These are phyloP conservation scores for Nautilus pompilius DNA, from an alignment of 1,140 invertebrate genomes.

Conservation along the genomic window DNA sequence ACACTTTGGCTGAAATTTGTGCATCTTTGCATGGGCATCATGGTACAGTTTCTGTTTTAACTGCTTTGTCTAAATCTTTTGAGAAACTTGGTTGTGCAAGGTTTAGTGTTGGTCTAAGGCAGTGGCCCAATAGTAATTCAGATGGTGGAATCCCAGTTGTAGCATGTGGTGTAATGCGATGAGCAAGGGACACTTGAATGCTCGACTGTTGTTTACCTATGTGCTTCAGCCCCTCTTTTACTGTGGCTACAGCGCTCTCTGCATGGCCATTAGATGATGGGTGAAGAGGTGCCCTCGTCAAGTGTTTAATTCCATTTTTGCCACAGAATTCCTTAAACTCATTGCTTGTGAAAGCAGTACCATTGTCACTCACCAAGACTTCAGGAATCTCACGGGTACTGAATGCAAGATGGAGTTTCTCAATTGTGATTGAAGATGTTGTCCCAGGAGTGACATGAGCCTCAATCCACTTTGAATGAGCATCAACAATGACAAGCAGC, in stretches of 20 bases:
- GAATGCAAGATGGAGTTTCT: background rate
- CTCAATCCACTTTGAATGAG: slow-evolving; percentile 15
- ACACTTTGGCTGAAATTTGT: too few species aligned
- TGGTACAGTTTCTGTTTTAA: too few species aligned
- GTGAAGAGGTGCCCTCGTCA: slow-evolving; percentile 23
- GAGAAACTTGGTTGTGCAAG: too few species aligned
- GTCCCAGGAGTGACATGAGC: slow-evolving; percentile 9
- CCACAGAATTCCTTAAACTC: slow-evolving; percentile 34
- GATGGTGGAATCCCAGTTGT: too few species aligned
- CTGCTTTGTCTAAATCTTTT: too few species aligned
- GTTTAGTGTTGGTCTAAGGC: too few species aligned
- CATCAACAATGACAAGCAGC: slow-evolving; percentile 22
- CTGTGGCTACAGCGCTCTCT: slow-evolving; percentile 13
- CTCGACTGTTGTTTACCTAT: too few species aligned
- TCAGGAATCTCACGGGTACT: slow-evolving; percentile 24
- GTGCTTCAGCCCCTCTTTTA: slow-evolving; percentile 12
- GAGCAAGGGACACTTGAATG: too few species aligned
- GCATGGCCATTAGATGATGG: slow-evolving; percentile 31
- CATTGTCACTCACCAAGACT: slow-evolving; percentile 41
- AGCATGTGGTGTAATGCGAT: too few species aligned
- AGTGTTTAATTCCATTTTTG: slow-evolving; percentile 23
- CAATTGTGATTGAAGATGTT: slow-evolving; percentile 10
- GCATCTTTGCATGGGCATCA: too few species aligned
- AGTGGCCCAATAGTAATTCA: too few species aligned
- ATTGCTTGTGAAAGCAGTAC: slow-evolving; percentile 31